Evolutionary conservation across 2,888 invertebrate genomes (phyloP), one percentile per base, ranked within the genome.

Genomic region (Flexamia atlantica): DNA sequence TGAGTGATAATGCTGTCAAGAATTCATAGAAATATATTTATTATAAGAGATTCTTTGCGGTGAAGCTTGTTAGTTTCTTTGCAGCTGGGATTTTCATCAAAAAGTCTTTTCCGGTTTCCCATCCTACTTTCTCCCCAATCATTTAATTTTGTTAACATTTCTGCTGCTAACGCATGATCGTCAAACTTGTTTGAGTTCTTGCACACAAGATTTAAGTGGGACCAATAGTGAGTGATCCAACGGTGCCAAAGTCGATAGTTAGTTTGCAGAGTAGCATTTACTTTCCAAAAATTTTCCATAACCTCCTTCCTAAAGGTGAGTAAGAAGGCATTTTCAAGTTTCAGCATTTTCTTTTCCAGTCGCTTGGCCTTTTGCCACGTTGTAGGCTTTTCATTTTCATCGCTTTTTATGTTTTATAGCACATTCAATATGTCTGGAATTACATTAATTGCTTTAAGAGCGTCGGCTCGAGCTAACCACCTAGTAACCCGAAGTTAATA

Each of bases 181-280:
- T 76, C 28, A 17, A 46, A 76, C 42, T 50, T 76, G 46, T 76
- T 76, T 76, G 46, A 76, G 76, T 76, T 76, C 42, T 76, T 76
- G 76, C 25, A 76, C 76, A 76, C 50, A 50, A 76, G 50, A 76
- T 42, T 25, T 46, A 76, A 76, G 76, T 25, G 76, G 50, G 76
- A 28, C 76, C 25, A 76, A 76, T 46, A 76, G 25, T 25, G 76
- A 76, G 25, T 25, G 76, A 36, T 46, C 50, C 76, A 76, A 76
- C 76, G 3, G 76, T 50, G 46, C 76, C 76, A 28, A 76, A 4
- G 76, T 50, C 40, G 14, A 76, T 50, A 50, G 46, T 46, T 28
- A 76, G 25, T 50, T 76, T 76, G 76, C 76, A 76, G 76, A 76
- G 76, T 46, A 76, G 36, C 50, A 76, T 72, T 72, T 72, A 72